These are phyloP conservation scores for Drosophila leonis DNA, from an alignment of 2,888 invertebrate species.

Conservation along the genomic window DNA sequence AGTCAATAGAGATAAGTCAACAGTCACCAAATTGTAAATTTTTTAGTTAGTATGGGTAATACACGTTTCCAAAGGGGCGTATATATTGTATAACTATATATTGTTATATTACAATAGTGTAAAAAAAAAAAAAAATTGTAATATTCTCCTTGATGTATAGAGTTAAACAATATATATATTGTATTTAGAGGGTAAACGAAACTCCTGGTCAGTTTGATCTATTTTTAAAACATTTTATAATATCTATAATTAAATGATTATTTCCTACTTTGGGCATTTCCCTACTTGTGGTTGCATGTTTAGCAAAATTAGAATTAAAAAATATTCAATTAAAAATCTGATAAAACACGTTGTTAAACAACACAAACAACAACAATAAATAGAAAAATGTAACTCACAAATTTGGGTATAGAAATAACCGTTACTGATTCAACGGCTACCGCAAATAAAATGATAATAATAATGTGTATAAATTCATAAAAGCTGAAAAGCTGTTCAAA, in stretches of 20 bases:
- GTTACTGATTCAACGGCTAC: slow-evolving; percentile 50
- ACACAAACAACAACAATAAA: not conserved
- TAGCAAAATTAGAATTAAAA: not conserved
- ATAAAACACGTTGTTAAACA: slow-evolving; percentile 16
- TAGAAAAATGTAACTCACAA: slow-evolving; percentile 27
- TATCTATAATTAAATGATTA: not conserved
- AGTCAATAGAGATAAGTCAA: too few relatives aligned
- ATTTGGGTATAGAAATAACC: slow-evolving; percentile 22
- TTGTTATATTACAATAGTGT: too few relatives aligned
- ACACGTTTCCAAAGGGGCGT: too few relatives aligned
- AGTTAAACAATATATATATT: too few relatives aligned
- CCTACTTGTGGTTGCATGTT: slow-evolving; percentile 12
- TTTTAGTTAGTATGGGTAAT: too few relatives aligned
- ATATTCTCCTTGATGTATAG: too few relatives aligned
- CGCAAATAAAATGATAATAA: slow-evolving; percentile 45
- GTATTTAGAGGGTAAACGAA: too few relatives aligned
- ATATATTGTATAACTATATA: too few relatives aligned
- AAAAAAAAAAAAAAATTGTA: too few relatives aligned
- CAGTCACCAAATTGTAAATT: too few relatives aligned
- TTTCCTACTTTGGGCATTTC: slow-evolving; percentile 15
- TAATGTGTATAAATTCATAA: slow-evolving; percentile 22
- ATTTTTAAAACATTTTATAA: not conserved
- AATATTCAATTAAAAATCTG: slow-evolving; percentile 16
- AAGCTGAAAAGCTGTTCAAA: slow-evolving; percentile 45
- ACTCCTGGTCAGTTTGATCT: not conserved